These are phyloP conservation scores for Pristis pectinata DNA, from an alignment of 2,797 vertebrate species.

Conservation along the genomic window DNA sequence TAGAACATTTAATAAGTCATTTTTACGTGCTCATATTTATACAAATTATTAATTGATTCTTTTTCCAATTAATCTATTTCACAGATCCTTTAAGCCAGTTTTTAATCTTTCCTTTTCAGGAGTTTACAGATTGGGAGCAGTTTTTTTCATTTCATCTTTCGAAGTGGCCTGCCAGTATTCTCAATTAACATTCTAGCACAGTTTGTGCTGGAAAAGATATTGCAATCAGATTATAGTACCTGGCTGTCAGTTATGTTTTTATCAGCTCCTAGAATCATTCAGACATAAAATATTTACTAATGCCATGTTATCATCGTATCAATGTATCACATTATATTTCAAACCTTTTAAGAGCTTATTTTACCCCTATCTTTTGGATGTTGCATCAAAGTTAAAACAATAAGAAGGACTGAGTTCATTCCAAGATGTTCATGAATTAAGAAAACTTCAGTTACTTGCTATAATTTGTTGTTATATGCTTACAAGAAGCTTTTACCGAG, in stretches of 20 bases:
- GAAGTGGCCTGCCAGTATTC: not conserved
- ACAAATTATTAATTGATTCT: not conserved
- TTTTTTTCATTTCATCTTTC: not conserved
- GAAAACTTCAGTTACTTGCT: not conserved
- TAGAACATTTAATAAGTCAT: not conserved
- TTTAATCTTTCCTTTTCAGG: not conserved
- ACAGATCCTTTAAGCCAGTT: not conserved
- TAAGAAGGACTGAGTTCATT: not conserved
- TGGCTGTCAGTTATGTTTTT: not conserved
- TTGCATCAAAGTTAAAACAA: not conserved
- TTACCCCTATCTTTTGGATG: not conserved
- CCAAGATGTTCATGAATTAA: slow-evolving; percentile 7
- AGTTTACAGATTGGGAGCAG: not conserved
- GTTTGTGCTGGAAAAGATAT: slow-evolving; percentile 8
- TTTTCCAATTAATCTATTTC: not conserved
- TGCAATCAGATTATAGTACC: not conserved
- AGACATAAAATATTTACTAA: slow-evolving; percentile 6
- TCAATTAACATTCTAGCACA: not conserved
- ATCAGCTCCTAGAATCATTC: not conserved
- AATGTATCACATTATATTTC: slow-evolving; percentile 5
- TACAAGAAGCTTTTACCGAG: not conserved
- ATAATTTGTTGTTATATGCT: not conserved
- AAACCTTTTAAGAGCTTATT: not conserved
- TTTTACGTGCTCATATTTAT: not conserved
- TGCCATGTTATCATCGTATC: not conserved